Base-by-base conservation (phyloP, 2,797 vertebrate genomes). In the Hirundo rustica region DNA sequence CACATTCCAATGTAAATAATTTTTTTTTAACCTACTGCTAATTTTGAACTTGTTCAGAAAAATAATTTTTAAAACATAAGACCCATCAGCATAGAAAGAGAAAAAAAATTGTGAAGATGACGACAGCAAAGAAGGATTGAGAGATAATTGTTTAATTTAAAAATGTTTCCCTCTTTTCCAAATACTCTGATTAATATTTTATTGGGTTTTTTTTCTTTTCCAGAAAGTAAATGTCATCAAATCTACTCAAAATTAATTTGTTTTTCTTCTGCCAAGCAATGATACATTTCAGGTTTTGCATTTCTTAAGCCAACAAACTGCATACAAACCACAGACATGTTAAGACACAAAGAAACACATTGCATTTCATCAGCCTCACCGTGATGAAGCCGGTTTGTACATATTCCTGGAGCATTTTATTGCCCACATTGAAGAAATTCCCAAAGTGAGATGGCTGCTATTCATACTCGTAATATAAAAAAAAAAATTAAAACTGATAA, bases 281-380 rank as follows among this genome's bases (percentile, higher is more conserved):
- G 76, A 61, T 67, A 64, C 34, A 38, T 53, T 89, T 72, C 50
- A 75, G 32, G 30, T 68, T 94, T 83, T 80, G 68, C 50, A 75
- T 77, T 77, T 85, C 61, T 80, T 83, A 94, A 85, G 29, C 47
- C 72, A 85, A 16, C 27, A 27, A 13, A n/a, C 50, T 77, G 62
- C 75, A 62, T 45, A 77, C 47, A 92, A 93, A 75, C 75, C 81
- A 85, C 75, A 88, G 54, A 60, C 92, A 84, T 80, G 87, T 92
- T 87, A 71, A 47, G 58, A 96, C 75, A 92, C 51, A 94, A 79
- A 89, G 81, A 42, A 77, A 66, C 27, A 83, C 38, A 20, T 44
- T 45, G 36, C 29, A 72, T 89, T 94, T 85, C 84, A 38, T 50
- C 72, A 88, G 2, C 47, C 68, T 85, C 54, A 60, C 36, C 0